Base-by-base conservation (phyloP, 2,888 invertebrate genomes). In the Xestia c-nigrum region DNA sequence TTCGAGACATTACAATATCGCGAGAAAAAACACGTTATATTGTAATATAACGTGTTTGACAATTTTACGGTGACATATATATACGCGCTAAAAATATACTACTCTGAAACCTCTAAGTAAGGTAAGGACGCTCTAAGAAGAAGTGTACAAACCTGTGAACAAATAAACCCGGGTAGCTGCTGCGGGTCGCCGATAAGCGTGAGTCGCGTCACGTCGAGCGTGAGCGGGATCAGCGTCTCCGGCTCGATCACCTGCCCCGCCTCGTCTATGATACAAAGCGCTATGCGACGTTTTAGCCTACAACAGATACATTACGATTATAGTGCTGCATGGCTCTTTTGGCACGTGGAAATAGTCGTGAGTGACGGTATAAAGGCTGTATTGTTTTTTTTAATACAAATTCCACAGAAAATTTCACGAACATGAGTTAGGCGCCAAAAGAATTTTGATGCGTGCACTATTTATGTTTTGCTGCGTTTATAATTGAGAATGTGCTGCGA, bases 201-300 rank as follows among this genome's bases (percentile, higher is more conserved):
- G 68, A 99, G 94, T 72, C 97, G 98, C 66, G 97, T 97, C 7
- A 98, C 97, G 72, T 98, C 98, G 82, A 98, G 97, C 90, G 97
- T 97, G 65, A 99, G 96, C 0, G 99, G 99, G 84, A 98, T 97
- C 83, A 99, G 94, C 3, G 98, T 97, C 94, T 98, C 99, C 1
- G 98, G 97, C 93, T 99, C 99, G 57, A 97, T 98, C 84, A 98
- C 98, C 91, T 99, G 99, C 0, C 98, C 98, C 38, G 99, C 99
- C 95, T 99, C 99, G 94, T 99, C 99, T 72, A 99, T 97, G 73
- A 99, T 98, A 88, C 98, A 98, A 77, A 98, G 96, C 69, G 97
- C 97, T 84, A 97, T 94, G 71, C 94, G 94, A 6, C 94, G 92
- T 76, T 92, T 95, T 69, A 96, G 74, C 16, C 96, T 97, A 87